These are phyloP conservation scores for Pseudorectes ferrugineus DNA, from an alignment of 2,113 vertebrate genomes.

Conservation along the genomic window DNA sequence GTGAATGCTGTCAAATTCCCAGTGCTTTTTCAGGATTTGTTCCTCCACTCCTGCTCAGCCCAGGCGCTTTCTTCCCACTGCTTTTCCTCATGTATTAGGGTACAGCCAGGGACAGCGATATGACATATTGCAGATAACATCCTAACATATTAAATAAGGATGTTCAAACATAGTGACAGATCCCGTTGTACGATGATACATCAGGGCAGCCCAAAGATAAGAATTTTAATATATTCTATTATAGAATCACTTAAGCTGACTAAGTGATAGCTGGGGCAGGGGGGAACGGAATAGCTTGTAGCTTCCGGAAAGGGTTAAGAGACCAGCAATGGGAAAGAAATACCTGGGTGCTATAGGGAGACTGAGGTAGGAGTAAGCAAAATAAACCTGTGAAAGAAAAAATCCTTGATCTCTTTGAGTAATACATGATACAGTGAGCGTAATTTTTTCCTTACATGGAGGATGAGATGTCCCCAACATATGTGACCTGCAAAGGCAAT, in stretches of 20 bases:
- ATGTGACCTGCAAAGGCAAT: not conserved
- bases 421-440: not conserved
- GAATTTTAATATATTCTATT: conserved; percentile 58
- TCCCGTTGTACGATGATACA: conserved; percentile 56
- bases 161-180: conserved; percentile 56
- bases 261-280: not conserved
- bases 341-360: not conserved
- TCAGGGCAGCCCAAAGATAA: conserved; percentile 55
- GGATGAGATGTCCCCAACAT: not conserved
- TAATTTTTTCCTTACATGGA: not conserved
- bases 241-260: conserved; percentile 56
- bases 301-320: conserved; percentile 38
- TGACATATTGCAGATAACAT: conserved; percentile 53
- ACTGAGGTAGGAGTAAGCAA: not conserved
- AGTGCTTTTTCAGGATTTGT: not conserved
- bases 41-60: not conserved
- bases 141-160: conserved; percentile 58
- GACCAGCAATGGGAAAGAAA: not conserved
- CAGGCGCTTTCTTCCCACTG: not conserved
- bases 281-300: not conserved
- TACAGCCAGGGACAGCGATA: not conserved
- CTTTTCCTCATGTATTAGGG: not conserved
- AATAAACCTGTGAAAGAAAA: not conserved
- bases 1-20: not conserved
- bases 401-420: not conserved